Percentiles rank a stretch among this genome's conserved stretches.
phyloP scores from a whole-genome alignment of 2,797 vertebrate species.

The Pantherophis alleghaniensis region DNA sequence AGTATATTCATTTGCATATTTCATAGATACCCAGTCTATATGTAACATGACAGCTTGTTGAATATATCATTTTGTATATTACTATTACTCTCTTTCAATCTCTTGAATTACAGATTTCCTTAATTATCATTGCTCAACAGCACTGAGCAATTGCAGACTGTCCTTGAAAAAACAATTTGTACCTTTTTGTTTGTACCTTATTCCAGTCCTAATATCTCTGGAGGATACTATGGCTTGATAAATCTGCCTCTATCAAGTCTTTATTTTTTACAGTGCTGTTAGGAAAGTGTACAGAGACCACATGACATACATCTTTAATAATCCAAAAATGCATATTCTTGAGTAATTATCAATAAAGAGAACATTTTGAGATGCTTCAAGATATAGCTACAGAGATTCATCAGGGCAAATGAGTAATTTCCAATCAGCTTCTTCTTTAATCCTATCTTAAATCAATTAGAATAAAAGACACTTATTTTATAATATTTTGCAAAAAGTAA shows the following conservation, averaged over 20 bases:
- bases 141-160: neutral
- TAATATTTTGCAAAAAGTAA: neutral
- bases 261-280: neutral
- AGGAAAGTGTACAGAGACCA: neutral
- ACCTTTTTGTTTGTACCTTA: neutral
- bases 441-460: neutral
- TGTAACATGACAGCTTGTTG: neutral
- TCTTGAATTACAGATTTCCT: neutral
- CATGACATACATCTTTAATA: neutral
- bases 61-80: neutral
- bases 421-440: neutral
- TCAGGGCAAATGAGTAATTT: neutral
- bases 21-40: neutral
- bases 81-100: neutral
- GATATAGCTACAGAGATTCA: neutral
- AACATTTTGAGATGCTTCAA: neutral
- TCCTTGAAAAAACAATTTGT: neutral
- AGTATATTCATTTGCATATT: too few relatives aligned
- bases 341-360: neutral
- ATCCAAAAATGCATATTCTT: neutral
- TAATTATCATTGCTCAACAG: neutral
- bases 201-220: neutral
- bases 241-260: neutral
- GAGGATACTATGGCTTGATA: neutral
- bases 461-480: neutral